Conservation (phyloP, 2,797 vertebrate species). For the Choloepus didactylus region DNA sequence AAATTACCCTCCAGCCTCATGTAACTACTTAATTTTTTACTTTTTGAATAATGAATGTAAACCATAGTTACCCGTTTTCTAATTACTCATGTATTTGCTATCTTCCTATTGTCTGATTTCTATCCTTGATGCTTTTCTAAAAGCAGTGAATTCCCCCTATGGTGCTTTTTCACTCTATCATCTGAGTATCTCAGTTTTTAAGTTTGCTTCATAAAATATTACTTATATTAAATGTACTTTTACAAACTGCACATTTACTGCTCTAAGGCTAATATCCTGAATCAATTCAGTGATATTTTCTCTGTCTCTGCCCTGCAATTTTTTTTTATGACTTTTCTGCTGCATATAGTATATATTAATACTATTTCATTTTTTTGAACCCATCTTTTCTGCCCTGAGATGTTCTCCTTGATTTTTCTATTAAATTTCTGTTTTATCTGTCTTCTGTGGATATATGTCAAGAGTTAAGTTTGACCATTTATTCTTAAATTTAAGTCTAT, state of each 20-base stretch:
- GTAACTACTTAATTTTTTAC: neutral
- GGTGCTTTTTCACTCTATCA: neutral
- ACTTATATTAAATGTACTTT: neutral
- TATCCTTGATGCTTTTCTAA: neutral
- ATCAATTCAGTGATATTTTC: neutral
- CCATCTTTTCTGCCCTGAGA: neutral
- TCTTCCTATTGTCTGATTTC: neutral
- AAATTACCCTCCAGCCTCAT: neutral
- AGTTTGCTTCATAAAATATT: neutral
- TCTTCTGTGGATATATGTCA: neutral
- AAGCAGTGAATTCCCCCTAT: neutral
- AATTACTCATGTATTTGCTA: accelerated
- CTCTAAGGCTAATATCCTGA: neutral
- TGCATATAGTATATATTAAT: neutral
- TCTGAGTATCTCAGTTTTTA: neutral
- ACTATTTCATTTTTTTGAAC: neutral
- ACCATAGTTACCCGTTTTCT: neutral
- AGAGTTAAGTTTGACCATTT: neutral
- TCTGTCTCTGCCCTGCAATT: neutral
- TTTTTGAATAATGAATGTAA: neutral
- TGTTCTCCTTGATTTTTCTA: neutral
- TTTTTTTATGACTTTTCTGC: neutral
- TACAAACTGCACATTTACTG: neutral
- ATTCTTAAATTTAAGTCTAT: neutral
- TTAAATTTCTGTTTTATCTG: neutral